Conservation (phyloP, 2,888 invertebrate genomes). For the Drosophila imparisetae region DNA sequence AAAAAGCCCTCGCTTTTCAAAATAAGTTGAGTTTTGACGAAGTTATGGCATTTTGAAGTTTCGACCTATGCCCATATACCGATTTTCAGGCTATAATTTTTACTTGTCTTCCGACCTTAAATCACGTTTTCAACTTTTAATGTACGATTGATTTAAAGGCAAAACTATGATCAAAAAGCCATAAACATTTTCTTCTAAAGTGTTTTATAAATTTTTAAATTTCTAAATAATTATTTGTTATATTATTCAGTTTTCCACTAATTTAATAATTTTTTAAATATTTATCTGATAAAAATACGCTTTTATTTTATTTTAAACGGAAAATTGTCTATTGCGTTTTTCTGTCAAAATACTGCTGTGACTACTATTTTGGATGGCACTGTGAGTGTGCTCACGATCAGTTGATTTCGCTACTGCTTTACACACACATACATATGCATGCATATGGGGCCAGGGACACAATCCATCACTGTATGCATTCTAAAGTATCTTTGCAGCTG, state of each 20-base stretch:
- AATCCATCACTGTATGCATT: conserved; percentile 61
- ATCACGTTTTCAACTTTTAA: no score
- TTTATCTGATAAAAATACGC: not conserved
- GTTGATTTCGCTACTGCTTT: conserved; percentile 47
- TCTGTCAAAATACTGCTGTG: not conserved
- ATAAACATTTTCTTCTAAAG: no score
- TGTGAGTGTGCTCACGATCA: conserved; percentile 14
- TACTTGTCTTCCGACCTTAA: no score
- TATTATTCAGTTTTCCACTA: not conserved
- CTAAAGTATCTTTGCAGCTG: conserved; percentile 23
- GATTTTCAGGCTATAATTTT: no score
- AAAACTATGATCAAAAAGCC: no score
- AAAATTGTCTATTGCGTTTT: not conserved
- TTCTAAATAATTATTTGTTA: not conserved
- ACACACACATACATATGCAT: not conserved
- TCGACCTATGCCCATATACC: no score
- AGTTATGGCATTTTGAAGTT: no score
- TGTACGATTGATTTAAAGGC: no score
- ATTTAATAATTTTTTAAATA: not conserved
- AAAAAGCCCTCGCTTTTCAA: no score
- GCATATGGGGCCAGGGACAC: conserved; percentile 63
- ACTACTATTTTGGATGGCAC: conserved; percentile 15
- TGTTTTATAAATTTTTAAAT: no score
- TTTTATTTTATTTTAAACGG: no score
- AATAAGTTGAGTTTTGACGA: no score